Base-by-base conservation (phyloP, 2,888 invertebrate species). In the Drosophila aldrichi region DNA sequence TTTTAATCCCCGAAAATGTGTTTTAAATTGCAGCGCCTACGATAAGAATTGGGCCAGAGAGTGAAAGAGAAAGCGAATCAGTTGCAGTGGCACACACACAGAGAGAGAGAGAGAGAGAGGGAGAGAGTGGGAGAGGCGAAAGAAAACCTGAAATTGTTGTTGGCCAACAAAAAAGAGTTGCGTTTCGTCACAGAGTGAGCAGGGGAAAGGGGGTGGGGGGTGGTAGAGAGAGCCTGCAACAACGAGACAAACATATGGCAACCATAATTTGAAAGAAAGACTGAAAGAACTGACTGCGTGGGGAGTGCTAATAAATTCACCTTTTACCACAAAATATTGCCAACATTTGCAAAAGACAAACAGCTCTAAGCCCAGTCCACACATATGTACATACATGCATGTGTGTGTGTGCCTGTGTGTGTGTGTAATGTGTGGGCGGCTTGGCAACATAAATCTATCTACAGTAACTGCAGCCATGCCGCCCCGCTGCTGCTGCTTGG, bases 311-410 rank as follows among this genome's bases (percentile, higher is more conserved):
- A 88, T 85, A 85, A 85, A 88, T 85, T 85, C 75, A 86, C 88
- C 88, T 86, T 88, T 88, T 87, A 86, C 81, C 82, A 71, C 84
- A 86, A 86, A 87, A 88, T 88, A 86, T 87, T 81, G 84, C 80
- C 84, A 81, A 79, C 82, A 86, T 88, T 86, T 83, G 81, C 83
- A 54, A 80, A 87, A 87, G 79, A 88, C 84, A 86, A 88, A 88
- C 86, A 88, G 74, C 79, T 65, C 79, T 65, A 59, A 69, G 64
- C 61, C 32, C 66, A 56, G 46, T 44, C 52, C 43, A 51, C 49
- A 60, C 16, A 9, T 18, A 10, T 9, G n/a, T n/a, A n/a, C n/a
- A n/a, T n/a, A n/a, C n/a, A n/a, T n/a, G n/a, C n/a, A n/a, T n/a
- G 9, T n/a, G 16, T 16, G 9, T 4, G 44, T 44, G 44, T 20